These are phyloP conservation scores for Syngnathus rostellatus DNA, from an alignment of 2,797 vertebrate species.

Conservation along the genomic window DNA sequence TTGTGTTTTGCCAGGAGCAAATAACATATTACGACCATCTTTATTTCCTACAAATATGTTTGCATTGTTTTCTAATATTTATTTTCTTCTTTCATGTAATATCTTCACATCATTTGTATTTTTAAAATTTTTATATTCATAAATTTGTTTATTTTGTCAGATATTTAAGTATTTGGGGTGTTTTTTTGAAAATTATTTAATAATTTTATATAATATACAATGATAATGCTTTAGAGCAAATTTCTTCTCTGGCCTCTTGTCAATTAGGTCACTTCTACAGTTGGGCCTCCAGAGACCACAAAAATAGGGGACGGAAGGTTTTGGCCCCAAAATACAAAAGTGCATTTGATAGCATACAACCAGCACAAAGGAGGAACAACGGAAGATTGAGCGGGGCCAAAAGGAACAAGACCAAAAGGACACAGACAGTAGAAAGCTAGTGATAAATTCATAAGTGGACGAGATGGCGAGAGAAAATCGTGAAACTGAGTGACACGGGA, in stretches of 20 bases:
- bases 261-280: background rate
- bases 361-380: background rate
- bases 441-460: slow-evolving; percentile 47
- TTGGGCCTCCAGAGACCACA: background rate
- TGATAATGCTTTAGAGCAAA: too few species aligned
- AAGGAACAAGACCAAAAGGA: slow-evolving; percentile 25
- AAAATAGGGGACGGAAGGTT: background rate
- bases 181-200: too few species aligned
- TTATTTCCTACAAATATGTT: too few species aligned
- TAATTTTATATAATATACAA: too few species aligned
- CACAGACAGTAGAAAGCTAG: slow-evolving; percentile 34
- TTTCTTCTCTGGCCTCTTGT: background rate
- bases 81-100: too few species aligned
- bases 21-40: background rate
- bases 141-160: too few species aligned
- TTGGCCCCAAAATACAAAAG: background rate
- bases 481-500: slow-evolving; percentile 29
- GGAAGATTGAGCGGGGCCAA: slow-evolving; percentile 4
- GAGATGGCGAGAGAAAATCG: slow-evolving; percentile 16
- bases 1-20: background rate
- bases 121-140: too few species aligned
- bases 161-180: too few species aligned
- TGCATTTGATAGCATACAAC: background rate
- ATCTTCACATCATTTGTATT: too few species aligned
- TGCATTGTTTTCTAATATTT: too few species aligned